Conservation (phyloP, 2,797 vertebrate species). For the Babyrousa celebensis region DNA sequence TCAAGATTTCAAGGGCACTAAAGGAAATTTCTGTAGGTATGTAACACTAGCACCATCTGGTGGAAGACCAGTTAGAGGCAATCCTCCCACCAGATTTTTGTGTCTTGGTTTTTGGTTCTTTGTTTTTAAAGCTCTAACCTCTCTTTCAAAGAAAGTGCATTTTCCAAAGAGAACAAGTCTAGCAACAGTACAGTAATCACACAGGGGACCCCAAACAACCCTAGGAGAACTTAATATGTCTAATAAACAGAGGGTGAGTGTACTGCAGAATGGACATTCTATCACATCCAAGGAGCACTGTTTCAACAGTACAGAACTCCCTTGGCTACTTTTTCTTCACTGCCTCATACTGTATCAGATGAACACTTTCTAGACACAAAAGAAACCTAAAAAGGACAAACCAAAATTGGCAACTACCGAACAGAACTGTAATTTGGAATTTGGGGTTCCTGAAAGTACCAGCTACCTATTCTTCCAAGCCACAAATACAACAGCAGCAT, state of each 20-base stretch:
- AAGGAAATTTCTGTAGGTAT: slow-evolving; percentile 55
- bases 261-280: not conserved
- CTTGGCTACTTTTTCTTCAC: slow-evolving; percentile 14
- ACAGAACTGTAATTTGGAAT: slow-evolving; percentile 32
- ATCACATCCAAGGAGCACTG: not conserved
- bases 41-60: slow-evolving; percentile 91
- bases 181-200: not conserved
- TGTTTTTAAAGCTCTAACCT: not conserved
- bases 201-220: not conserved
- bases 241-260: not conserved
- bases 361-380: not conserved
- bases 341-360: not conserved
- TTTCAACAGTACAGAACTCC: slow-evolving; percentile 22
- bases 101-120: too few species aligned
- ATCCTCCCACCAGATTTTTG: not conserved
- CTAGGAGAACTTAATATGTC: not conserved
- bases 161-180: slow-evolving; percentile 42
- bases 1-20: not conserved
- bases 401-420: not conserved
- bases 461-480: not conserved
- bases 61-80: slow-evolving; percentile 82
- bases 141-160: slow-evolving; percentile 27
- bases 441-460: not conserved
- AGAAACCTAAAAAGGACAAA: slow-evolving; percentile 1
- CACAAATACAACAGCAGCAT: not conserved